A percentile compares a stretch with the other conserved stretches of the same genome.
These are phyloP conservation scores for Reticulitermes speratus DNA, from an alignment of 1,140 invertebrate genomes.

Conservation along the genomic window DNA sequence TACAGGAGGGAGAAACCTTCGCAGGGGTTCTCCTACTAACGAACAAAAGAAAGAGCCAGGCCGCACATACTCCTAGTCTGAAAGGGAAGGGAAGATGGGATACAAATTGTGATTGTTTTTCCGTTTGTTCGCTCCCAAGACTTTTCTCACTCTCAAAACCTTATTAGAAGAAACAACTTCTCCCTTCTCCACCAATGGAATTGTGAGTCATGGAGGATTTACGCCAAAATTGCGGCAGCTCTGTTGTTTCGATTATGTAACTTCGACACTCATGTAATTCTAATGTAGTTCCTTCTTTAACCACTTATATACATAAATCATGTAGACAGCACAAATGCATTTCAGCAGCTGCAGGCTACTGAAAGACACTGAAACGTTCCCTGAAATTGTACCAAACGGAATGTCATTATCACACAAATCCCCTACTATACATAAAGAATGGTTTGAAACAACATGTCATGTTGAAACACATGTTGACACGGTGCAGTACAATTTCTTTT, in stretches of 20 bases:
- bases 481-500: no score
- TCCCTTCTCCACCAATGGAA: background rate
- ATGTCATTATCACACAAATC: no score
- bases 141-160: background rate
- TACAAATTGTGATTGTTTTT: background rate
- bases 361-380: no score
- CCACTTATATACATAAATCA: no score
- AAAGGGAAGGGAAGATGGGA: background rate
- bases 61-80: background rate
- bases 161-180: background rate
- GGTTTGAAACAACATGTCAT: no score
- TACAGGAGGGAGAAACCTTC: background rate
- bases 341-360: no score
- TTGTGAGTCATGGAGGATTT: background rate
- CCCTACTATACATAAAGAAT: no score
- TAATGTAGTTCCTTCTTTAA: background rate
- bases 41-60: background rate
- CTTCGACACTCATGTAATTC: background rate
- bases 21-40: background rate
- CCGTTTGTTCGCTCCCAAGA: background rate
- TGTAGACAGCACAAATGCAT: no score
- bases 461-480: no score
- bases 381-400: no score
- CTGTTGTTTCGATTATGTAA: background rate
- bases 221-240: background rate